A percentile compares a stretch with the other conserved stretches of the same genome.
phyloP scores from a whole-genome alignment of 2,113 vertebrate species.

The Emberiza fucata region DNA sequence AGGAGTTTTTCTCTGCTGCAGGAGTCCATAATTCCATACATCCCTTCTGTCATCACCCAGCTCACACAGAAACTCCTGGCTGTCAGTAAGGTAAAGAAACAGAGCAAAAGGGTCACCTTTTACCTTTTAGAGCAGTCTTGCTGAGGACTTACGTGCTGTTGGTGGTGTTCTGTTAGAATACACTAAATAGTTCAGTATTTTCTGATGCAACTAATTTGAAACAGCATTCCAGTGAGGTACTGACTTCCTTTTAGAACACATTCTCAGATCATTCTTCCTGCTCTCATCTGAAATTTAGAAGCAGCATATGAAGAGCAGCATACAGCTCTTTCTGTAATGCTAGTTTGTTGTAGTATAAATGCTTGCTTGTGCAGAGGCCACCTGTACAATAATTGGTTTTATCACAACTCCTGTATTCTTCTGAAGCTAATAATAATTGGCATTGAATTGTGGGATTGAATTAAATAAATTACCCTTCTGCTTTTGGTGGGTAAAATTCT shows the following conservation, averaged over 20 bases:
- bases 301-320: neutral
- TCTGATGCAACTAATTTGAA: neutral
- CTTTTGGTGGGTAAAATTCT: neutral
- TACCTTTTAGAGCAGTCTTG: neutral
- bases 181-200: neutral
- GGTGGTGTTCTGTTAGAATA: neutral
- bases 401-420: neutral
- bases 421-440: neutral
- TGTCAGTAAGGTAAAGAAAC: slow-evolving; percentile 91
- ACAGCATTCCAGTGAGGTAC: neutral
- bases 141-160: neutral
- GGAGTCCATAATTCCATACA: slow-evolving; percentile 93
- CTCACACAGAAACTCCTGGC: slow-evolving; percentile 95
- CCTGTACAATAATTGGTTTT: neutral
- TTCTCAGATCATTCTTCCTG: neutral
- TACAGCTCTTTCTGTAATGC: neutral
- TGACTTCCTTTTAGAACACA: neutral
- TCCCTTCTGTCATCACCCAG: slow-evolving; percentile 93
- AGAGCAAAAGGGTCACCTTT: neutral
- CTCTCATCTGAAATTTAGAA: neutral
- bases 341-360: neutral
- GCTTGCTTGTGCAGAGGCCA: neutral
- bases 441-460: neutral
- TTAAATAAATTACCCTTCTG: neutral
- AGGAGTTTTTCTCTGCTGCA: slow-evolving; percentile 97